A percentile compares a stretch with the other conserved stretches of the same genome.
Evolutionary conservation across 2,113 vertebrate genomes (phyloP).

Genomic region (Gymnorhina tibicen): DNA sequence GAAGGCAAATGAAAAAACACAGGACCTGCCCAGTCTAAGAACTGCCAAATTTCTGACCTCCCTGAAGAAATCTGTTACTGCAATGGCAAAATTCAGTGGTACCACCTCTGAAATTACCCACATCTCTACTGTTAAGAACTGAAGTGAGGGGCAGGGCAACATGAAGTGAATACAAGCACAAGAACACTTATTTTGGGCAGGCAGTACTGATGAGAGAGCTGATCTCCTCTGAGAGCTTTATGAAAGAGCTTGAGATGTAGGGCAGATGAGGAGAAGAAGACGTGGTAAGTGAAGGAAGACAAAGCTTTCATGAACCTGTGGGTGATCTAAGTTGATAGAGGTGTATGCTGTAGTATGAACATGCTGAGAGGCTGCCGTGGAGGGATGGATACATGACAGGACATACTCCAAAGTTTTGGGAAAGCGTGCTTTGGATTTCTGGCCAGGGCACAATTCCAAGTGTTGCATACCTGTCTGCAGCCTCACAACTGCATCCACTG

Average conservation of each 20-base stretch:
- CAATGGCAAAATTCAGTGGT: not conserved
- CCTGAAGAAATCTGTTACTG: not conserved
- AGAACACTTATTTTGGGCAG: not conserved
- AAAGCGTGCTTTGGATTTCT: conserved; percentile 44
- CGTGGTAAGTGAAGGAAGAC: not conserved
- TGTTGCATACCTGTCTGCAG: conserved; percentile 18
- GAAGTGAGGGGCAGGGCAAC: not conserved
- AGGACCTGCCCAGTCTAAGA: not conserved
- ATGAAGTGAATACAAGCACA: not conserved
- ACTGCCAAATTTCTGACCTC: conserved; percentile 24
- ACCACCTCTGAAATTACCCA: not conserved
- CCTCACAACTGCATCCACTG: not conserved
- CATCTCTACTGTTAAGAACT: not conserved
- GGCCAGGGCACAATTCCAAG: conserved; percentile 25
- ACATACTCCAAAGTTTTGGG: conserved; percentile 33
- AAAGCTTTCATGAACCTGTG: not conserved
- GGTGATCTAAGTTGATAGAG: conserved; percentile 8
- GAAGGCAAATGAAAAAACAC: not conserved
- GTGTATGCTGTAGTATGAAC: not conserved
- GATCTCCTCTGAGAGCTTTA: not conserved
- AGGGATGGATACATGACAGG: not conserved
- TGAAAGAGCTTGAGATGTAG: conserved; percentile 4
- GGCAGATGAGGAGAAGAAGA: conserved; percentile 10
- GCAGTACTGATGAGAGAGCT: not conserved
- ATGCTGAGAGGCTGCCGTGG: not conserved